Evolutionary conservation across 1,140 invertebrate genomes (phyloP).

Genomic region (Drosophila hydei): DNA sequence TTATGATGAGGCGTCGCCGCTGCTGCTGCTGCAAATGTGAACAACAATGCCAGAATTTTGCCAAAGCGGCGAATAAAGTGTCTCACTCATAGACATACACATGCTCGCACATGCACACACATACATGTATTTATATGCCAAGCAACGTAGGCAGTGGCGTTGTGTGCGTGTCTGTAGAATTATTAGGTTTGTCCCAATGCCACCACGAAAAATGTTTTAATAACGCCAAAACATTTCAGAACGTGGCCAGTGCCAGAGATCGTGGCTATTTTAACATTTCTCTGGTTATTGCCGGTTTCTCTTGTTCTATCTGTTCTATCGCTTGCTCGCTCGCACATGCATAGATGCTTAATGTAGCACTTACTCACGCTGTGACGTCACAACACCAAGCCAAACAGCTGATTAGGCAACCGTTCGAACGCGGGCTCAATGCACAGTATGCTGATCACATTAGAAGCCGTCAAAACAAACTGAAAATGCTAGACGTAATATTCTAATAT

Average conservation of each 20-base stretch:
- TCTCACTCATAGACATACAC: conserved; percentile 15
- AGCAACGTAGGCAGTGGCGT: neutral
- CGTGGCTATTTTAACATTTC: conserved; percentile 50
- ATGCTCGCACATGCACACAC: neutral
- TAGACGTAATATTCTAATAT: too few relatives aligned
- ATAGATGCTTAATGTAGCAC: neutral
- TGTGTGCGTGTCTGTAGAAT: conserved; percentile 24
- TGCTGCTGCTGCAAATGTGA: conserved; percentile 51
- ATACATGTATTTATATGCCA: neutral
- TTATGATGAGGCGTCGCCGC: conserved; percentile 55
- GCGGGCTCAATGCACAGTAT: conserved; percentile 1
- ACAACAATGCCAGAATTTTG: conserved; percentile 61
- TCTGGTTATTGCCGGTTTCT: conserved; percentile 53
- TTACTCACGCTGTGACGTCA: conserved; percentile 1
- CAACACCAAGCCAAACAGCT: conserved; percentile 28
- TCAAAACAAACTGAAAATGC: too few relatives aligned
- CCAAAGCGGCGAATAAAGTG: conserved; percentile 41
- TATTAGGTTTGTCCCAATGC: conserved; percentile 42
- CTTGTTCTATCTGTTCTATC: conserved; percentile 9
- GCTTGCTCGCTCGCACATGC: conserved; percentile 15
- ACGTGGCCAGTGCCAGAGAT: conserved; percentile 39
- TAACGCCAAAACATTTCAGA: conserved; percentile 54
- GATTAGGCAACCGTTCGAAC: neutral
- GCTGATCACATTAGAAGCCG: neutral
- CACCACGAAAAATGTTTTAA: conserved; percentile 43